These are phyloP conservation scores for Diadophis punctatus DNA, from an alignment of 2,113 vertebrate genomes.

Conservation along the genomic window DNA sequence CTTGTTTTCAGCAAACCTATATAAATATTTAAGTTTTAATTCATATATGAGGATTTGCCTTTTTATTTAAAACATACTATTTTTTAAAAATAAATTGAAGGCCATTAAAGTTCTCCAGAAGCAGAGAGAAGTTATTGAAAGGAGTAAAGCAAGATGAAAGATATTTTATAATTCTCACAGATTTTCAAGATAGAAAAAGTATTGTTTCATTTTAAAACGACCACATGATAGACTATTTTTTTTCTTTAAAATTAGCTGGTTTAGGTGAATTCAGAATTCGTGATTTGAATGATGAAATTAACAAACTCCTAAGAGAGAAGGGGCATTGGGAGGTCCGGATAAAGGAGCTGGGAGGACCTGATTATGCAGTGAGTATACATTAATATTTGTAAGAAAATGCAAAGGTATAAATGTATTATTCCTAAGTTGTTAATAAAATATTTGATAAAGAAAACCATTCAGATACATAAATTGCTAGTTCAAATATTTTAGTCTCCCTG, in stretches of 20 bases:
- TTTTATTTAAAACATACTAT: background rate
- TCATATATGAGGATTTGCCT: background rate
- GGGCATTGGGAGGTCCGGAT: slow-evolving; percentile 96
- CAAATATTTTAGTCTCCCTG: background rate
- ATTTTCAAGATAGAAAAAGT: background rate
- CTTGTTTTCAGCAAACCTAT: background rate
- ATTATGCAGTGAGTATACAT: slow-evolving; percentile 80
- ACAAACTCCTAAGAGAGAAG: slow-evolving; percentile 95
- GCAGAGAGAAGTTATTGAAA: background rate
- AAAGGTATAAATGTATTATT: background rate
- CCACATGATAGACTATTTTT: background rate
- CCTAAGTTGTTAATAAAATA: background rate
- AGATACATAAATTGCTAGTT: background rate
- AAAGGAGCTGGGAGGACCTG: slow-evolving; percentile 90
- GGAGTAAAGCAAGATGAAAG: background rate
- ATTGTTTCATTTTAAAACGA: background rate
- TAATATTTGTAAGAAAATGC: background rate
- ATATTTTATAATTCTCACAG: background rate
- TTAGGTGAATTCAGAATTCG: slow-evolving; percentile 95
- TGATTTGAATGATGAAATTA: slow-evolving; percentile 97
- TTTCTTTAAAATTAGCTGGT: slow-evolving; percentile 74
- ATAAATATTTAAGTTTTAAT: background rate
- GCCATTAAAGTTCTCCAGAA: background rate
- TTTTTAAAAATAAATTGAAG: background rate
- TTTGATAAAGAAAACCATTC: background rate